A percentile compares a stretch with the other conserved stretches of the same genome.
Evolutionary conservation across 2,797 vertebrate genomes (phyloP).

Genomic region (Acrossocheilus wenchowensis): DNA sequence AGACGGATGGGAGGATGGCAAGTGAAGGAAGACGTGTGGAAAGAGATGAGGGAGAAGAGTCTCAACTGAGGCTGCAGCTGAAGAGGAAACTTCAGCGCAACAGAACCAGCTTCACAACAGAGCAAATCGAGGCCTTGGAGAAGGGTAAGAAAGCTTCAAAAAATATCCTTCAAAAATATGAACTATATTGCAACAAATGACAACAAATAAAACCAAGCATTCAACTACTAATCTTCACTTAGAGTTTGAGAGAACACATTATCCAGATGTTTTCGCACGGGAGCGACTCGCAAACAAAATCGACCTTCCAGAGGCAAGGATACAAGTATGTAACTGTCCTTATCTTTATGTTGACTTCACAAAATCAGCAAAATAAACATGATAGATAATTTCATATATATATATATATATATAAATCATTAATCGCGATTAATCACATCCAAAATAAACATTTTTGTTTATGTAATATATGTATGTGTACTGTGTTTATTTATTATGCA

Average conservation of each 20-base stretch:
- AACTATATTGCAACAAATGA: not conserved
- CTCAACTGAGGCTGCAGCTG: constrained; percentile 85
- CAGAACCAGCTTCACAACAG: constrained; percentile 86
- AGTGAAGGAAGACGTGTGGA: constrained; percentile 74
- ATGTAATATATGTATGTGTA: too few relatives aligned
- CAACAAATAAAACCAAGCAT: not conserved
- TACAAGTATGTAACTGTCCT: constrained; percentile 85
- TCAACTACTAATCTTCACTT: constrained; percentile 49
- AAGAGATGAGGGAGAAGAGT: constrained; percentile 77
- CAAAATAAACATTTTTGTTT: too few relatives aligned
- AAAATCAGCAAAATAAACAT: not conserved
- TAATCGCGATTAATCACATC: too few relatives aligned
- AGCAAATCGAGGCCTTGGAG: constrained; percentile 88
- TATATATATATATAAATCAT: too few relatives aligned
- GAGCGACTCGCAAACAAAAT: constrained; percentile 99
- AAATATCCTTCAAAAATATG: not conserved
- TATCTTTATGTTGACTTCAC: not conserved
- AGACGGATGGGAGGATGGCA: constrained; percentile 73
- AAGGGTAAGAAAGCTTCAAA: constrained; percentile 76
- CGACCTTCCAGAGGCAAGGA: constrained; percentile 97
- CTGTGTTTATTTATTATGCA: too few relatives aligned
- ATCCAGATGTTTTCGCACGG: constrained; percentile 97
- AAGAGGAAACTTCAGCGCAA: constrained; percentile 89
- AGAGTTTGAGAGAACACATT: constrained; percentile 99
- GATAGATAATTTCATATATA: not conserved